Percentiles rank a stretch among this genome's conserved stretches.
These are phyloP conservation scores for Pempheris klunzingeri DNA, from an alignment of 2,797 vertebrate genomes.

Conservation along the genomic window DNA sequence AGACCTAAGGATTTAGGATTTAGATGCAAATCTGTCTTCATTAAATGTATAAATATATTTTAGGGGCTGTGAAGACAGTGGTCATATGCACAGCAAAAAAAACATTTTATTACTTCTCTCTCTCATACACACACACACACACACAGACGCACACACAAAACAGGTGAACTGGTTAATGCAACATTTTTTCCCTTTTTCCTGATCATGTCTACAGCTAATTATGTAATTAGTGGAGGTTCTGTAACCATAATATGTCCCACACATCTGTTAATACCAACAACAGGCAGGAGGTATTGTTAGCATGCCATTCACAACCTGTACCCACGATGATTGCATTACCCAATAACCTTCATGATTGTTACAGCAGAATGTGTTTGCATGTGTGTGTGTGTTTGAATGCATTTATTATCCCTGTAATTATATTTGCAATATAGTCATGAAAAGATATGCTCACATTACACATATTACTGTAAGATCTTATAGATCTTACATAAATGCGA, in stretches of 20 bases:
- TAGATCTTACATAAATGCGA: constrained; percentile 7
- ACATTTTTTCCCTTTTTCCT: constrained; percentile 37
- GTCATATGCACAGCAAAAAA: constrained; percentile 13
- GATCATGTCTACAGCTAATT: constrained; percentile 49
- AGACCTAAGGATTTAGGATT: neutral
- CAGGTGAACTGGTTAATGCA: constrained; percentile 52
- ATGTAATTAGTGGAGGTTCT: constrained; percentile 41
- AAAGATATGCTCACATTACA: constrained; percentile 40
- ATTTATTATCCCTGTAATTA: constrained; percentile 42
- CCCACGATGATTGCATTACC: constrained; percentile 48
- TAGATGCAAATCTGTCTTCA: constrained; percentile 1
- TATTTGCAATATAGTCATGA: constrained; percentile 49
- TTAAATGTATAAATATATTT: constrained; percentile 3
- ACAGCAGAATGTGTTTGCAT: neutral
- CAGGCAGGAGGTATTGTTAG: constrained; percentile 36
- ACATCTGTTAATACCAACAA: constrained; percentile 48
- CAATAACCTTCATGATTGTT: constrained; percentile 48
- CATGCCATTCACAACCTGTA: constrained; percentile 49
- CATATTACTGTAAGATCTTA: constrained; percentile 14
- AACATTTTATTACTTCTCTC: constrained; percentile 3
- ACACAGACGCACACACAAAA: constrained; percentile 27
- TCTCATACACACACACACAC: constrained; percentile 25
- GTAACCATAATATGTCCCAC: constrained; percentile 36
- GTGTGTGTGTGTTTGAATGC: neutral
- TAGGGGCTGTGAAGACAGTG: neutral